These are phyloP conservation scores for Gila robusta DNA, from an alignment of 2,797 vertebrate species.

Conservation along the genomic window DNA sequence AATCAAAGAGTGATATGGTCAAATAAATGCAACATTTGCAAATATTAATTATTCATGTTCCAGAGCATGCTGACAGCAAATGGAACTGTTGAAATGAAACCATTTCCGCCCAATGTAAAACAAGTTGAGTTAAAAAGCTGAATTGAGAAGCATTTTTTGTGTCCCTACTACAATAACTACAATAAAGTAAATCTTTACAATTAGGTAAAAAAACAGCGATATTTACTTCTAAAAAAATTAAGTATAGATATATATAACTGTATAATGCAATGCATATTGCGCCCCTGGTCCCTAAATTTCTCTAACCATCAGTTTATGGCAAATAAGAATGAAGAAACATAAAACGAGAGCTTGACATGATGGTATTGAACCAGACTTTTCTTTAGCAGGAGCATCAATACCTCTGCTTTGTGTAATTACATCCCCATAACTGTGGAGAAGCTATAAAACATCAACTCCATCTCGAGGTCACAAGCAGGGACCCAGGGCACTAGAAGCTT, in stretches of 20 bases:
- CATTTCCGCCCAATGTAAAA: too few species aligned
- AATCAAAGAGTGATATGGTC: background rate
- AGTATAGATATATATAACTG: too few species aligned
- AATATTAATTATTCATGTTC: background rate
- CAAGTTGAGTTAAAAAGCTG: background rate
- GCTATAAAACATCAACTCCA: conserved; percentile 22
- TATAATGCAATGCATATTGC: background rate
- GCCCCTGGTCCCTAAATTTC: background rate
- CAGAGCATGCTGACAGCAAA: background rate
- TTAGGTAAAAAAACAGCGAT: background rate
- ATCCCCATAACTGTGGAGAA: background rate
- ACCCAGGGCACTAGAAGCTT: background rate
- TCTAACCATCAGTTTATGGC: conserved; percentile 29
- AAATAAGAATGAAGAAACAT: conserved; percentile 52
- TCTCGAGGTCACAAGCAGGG: background rate
- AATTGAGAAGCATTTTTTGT: background rate
- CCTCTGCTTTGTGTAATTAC: conserved; percentile 8
- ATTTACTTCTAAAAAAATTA: background rate
- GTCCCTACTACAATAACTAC: background rate
- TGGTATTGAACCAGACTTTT: background rate
- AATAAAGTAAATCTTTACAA: background rate
- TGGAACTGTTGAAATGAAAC: background rate
- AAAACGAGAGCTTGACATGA: conserved; percentile 42
- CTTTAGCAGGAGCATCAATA: background rate
- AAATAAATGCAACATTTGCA: background rate